Evolutionary conservation across 2,797 vertebrate species (phyloP), one percentile per base, ranked within the genome.

Genomic region (Aselliscus stoliczkanus): DNA sequence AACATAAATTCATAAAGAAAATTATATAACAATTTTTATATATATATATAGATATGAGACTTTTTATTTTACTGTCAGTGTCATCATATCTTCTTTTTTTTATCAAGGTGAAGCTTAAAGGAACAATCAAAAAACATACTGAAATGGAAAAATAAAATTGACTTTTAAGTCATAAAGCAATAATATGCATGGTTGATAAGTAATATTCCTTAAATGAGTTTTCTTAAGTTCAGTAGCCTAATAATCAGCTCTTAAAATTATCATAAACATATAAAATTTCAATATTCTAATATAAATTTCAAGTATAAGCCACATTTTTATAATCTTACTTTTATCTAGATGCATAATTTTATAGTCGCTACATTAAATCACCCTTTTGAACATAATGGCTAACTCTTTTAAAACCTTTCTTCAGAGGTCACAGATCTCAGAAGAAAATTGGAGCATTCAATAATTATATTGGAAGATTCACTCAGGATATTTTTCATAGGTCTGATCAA

Each of bases 201-300:
- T 96, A 96, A 94, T 83, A 96, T 65, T 81, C 76, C 25, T 95
- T 94, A 97, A 96, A 96, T 2, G 11, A 97, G 25, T 88, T 69
- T 97, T 62, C 29, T 73, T 97, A 86, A 75, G 80, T 83, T 96
- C 89, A 95, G 8, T 96, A 65, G 52, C 77, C 93, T 97, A 97
- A 96, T 42, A 58, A 27, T 67, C 21, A 62, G 31, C 0, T 93
- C 88, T 76, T 96, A 91, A 94, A 97, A 37, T 84, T 64, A 95
- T 97, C 96, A 65, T 95, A 89, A 96, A 97, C 9, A 29, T 42
- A 62, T 18, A 65, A 81, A 44, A 44, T n/a, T n/a, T 93, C 15
- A 93, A 15, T 70, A 88, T 91, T 84, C 31, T 79, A 50, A 70
- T 75, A 52, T 82, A 86, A 54, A 70, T 64, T 76, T 13, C 21